A percentile compares a stretch with the other conserved stretches of the same genome.
Evolutionary conservation across 1,140 invertebrate species (phyloP).

Genomic region (Mercenaria mercenaria): DNA sequence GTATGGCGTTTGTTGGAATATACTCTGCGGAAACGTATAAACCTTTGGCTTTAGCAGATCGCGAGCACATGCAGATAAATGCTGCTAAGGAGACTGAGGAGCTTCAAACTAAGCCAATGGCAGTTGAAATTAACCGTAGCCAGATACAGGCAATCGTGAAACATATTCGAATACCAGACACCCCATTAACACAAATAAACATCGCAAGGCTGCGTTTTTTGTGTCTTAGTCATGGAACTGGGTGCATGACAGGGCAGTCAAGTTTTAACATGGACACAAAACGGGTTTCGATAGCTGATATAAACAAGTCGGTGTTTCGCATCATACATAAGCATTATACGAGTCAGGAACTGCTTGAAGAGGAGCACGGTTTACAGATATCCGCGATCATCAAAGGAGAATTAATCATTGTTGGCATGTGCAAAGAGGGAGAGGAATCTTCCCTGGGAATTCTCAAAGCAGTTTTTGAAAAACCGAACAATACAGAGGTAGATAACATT

Average conservation of each 20-base stretch:
- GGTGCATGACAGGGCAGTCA: constrained; percentile 15
- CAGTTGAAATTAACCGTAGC: neutral
- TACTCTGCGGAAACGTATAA: constrained; percentile 31
- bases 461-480: neutral
- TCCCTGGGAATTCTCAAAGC: constrained; percentile 15
- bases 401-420: constrained; percentile 4
- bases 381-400: constrained; percentile 31
- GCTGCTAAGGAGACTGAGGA: no score
- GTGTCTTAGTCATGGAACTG: constrained; percentile 1
- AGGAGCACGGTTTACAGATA: constrained; percentile 1
- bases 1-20: constrained; percentile 42
- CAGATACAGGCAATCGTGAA: neutral
- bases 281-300: neutral
- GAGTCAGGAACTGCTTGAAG: neutral
- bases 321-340: constrained; percentile 8
- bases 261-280: constrained; percentile 21
- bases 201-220: constrained; percentile 8
- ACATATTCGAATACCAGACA: neutral
- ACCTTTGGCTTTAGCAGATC: constrained; percentile 14
- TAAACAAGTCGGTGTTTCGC: neutral
- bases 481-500: neutral
- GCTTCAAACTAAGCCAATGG: no score
- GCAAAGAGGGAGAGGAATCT: neutral
- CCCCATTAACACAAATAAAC: neutral
- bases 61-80: constrained; percentile 21